Conservation (phyloP, 2,797 vertebrate genomes). For the Girardinus metallicus region DNA sequence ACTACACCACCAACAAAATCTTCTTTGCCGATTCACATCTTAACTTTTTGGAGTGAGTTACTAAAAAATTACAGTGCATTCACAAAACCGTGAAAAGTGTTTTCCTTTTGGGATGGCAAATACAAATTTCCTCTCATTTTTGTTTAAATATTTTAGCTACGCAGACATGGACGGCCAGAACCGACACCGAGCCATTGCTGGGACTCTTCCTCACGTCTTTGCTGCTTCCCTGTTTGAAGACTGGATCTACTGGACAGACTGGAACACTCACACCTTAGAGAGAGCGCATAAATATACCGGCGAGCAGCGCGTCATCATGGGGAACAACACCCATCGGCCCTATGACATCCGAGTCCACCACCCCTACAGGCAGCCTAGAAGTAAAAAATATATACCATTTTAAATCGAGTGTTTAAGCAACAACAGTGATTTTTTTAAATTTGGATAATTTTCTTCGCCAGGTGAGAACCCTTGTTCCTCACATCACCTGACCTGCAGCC, state of each 20-base stretch:
- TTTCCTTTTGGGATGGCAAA: background rate
- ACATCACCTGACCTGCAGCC: constrained; percentile 73
- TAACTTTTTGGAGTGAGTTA: constrained; percentile 77
- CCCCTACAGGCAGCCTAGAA: constrained; percentile 76
- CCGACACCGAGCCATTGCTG: constrained; percentile 73
- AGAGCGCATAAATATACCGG: constrained; percentile 80
- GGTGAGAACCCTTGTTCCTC: constrained; percentile 77
- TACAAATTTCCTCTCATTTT: background rate
- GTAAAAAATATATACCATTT: constrained; percentile 46
- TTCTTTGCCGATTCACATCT: constrained; percentile 82
- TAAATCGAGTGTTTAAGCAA: background rate
- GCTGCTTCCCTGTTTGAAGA: constrained; percentile 78
- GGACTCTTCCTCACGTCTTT: constrained; percentile 76
- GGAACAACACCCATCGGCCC: constrained; percentile 80
- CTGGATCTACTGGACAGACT: constrained; percentile 79
- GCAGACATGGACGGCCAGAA: constrained; percentile 80
- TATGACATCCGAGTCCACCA: constrained; percentile 76
- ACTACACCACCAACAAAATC: constrained; percentile 81
- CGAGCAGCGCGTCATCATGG: constrained; percentile 69
- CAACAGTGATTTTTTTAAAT: background rate
- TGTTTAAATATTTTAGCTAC: constrained; percentile 55
- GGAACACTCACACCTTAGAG: constrained; percentile 79
- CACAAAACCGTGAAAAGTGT: background rate
- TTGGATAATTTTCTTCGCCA: constrained; percentile 22
- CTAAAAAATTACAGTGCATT: background rate